Base-by-base conservation (phyloP, 2,888 invertebrate species). In the Pelosia muscerda region DNA sequence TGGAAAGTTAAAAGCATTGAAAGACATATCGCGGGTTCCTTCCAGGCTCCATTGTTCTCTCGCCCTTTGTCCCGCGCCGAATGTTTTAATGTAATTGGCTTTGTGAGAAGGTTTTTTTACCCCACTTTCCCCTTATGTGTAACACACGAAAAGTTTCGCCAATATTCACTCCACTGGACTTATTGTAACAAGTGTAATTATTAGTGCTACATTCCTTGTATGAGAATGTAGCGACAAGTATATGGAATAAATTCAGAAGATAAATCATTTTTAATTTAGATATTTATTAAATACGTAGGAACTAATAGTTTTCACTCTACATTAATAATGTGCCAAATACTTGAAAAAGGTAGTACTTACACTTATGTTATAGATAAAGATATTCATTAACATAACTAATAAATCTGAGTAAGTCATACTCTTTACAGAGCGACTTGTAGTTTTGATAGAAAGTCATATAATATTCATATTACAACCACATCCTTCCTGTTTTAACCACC, bases 21-120 rank as follows among this genome's bases (percentile, higher is more conserved):
- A 92, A 94, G 95, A 95, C 94, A 93, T 94, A 93, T 94, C 94
- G 92, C 92, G 92, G 89, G 91, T 89, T 92, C 90, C 90, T 92
- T 90, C 90, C 88, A 86, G 85, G 85, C 85, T 84, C 88, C 89
- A 94, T 95, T 94, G 94, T 95, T 94, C 93, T 91, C 87, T 82
- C 88, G 92, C 91, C 94, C 94, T 93, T 94, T 93, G 94, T 93
- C 90, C 92, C 88, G 86, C 82, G 82, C 88, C 90, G 91, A 94
- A 94, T 94, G 94, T 95, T 95, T 95, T 95, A 95, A 95, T 95
- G 95, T 95, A 95, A 95, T 95, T 95, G 95, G 93, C 95, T 93
- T 94, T 93, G 92, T 92, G 88, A 88, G 86, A 88, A 85, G 84
- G 84, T 81, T 84, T 89, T 90, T 91, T 92, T 89, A 87, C 86